phyloP scores from a whole-genome alignment of 2,113 vertebrate species.

The Nibea albiflora region DNA sequence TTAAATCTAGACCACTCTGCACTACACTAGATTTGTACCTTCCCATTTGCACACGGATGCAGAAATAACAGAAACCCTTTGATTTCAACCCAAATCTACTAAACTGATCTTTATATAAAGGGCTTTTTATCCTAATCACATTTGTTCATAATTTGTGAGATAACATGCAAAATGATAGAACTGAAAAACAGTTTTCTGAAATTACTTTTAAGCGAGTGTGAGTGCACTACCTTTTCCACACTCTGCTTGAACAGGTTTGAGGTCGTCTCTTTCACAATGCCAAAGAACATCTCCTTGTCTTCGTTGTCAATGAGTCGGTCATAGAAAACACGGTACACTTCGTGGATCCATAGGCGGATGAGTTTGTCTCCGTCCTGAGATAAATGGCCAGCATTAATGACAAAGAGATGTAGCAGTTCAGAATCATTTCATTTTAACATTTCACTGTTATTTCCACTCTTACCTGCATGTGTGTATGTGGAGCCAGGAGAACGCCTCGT shows the following conservation, averaged over 20 bases:
- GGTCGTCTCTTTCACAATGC: slow-evolving; percentile 88
- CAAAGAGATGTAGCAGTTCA: neutral
- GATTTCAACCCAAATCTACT: neutral
- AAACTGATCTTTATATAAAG: neutral
- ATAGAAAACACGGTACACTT: slow-evolving; percentile 94
- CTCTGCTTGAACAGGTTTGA: slow-evolving; percentile 87
- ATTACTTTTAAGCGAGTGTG: neutral
- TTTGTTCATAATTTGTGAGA: neutral
- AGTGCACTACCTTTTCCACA: slow-evolving; percentile 86
- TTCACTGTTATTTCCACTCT: slow-evolving; percentile 2
- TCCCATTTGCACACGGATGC: neutral
- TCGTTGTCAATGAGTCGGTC: slow-evolving; percentile 90
- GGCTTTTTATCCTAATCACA: neutral
- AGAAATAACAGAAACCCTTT: neutral
- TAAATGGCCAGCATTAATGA: neutral
- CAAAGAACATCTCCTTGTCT: slow-evolving; percentile 90
- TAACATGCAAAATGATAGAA: neutral
- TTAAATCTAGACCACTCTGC: neutral
- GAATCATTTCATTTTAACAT: neutral
- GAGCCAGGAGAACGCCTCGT: slow-evolving; percentile 90
- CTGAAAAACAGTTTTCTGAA: neutral
- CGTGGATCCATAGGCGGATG: slow-evolving; percentile 95
- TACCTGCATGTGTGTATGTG: slow-evolving; percentile 91
- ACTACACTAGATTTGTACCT: neutral
- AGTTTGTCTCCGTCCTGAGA: slow-evolving; percentile 91